Evolutionary conservation across 2,888 invertebrate species (phyloP).

Genomic region (Anagyrus pseudococci): DNA sequence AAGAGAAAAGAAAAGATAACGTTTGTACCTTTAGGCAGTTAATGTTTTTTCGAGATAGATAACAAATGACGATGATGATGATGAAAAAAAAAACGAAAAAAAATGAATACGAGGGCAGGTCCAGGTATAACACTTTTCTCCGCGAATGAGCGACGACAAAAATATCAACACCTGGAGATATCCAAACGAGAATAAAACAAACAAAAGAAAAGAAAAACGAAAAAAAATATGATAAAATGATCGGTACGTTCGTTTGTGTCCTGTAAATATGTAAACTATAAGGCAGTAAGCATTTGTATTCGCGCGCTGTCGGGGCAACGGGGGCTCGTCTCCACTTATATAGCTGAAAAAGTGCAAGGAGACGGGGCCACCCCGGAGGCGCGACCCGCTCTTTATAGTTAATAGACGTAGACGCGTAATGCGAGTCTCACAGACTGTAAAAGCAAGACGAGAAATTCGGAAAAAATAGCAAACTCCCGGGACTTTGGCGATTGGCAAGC

Average conservation of each 20-base stretch:
- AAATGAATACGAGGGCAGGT: background rate
- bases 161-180: constrained; percentile 35
- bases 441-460: constrained; percentile 16
- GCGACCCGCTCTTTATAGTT: constrained; percentile 28
- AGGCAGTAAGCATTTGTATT: constrained; percentile 53
- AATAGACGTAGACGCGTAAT: constrained; percentile 21
- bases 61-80: constrained; percentile 4
- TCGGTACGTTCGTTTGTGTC: constrained; percentile 55
- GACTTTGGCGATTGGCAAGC: no score
- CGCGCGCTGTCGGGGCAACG: constrained; percentile 36
- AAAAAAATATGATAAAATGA: constrained; percentile 35
- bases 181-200: constrained; percentile 34
- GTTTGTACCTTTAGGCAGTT: constrained; percentile 35
- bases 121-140: constrained; percentile 39
- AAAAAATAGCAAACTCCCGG: constrained; percentile 19
- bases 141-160: constrained; percentile 36
- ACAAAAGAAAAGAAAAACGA: constrained; percentile 34
- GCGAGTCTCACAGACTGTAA: constrained; percentile 25
- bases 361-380: constrained; percentile 3
- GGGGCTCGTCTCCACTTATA: constrained; percentile 8
- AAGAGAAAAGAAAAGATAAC: constrained; percentile 16
- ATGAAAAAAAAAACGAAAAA: constrained; percentile 1
- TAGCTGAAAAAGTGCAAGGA: constrained; percentile 11
- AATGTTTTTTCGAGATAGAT: constrained; percentile 31
- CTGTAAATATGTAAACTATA: constrained; percentile 61